These are phyloP conservation scores for Drosophila silvestris DNA, from an alignment of 2,888 invertebrate genomes.

Conservation along the genomic window DNA sequence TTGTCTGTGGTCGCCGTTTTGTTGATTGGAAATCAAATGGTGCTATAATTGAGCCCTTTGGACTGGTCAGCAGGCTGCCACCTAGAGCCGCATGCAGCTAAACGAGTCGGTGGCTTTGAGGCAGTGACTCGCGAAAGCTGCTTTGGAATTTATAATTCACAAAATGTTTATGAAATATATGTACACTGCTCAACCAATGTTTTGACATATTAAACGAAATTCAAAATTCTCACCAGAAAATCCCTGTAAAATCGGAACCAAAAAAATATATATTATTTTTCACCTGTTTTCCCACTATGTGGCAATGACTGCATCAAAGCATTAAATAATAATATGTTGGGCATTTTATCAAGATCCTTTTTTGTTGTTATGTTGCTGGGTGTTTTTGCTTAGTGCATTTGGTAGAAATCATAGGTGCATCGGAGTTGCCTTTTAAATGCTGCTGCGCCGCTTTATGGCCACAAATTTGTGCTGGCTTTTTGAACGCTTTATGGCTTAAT, in stretches of 20 bases:
- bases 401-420: constrained; percentile 50
- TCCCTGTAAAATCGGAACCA: neutral
- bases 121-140: neutral
- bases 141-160: constrained; percentile 35
- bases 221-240: neutral
- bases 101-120: constrained; percentile 15
- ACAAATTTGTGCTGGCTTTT: constrained; percentile 79
- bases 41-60: constrained; percentile 56
- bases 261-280: neutral
- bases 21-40: constrained; percentile 65
- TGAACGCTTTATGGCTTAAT: constrained; percentile 80
- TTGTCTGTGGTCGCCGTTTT: constrained; percentile 56
- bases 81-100: constrained; percentile 6
- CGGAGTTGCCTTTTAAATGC: constrained; percentile 57
- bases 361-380: neutral
- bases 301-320: neutral
- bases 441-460: constrained; percentile 68
- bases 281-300: neutral
- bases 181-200: constrained; percentile 19
- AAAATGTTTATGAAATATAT: constrained; percentile 31
- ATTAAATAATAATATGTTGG: neutral
- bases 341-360: neutral
- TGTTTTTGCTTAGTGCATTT: constrained; percentile 39
- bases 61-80: neutral
- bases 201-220: neutral